These are phyloP conservation scores for Metallyticus violacea DNA, from an alignment of 2,888 invertebrate genomes.

Conservation along the genomic window DNA sequence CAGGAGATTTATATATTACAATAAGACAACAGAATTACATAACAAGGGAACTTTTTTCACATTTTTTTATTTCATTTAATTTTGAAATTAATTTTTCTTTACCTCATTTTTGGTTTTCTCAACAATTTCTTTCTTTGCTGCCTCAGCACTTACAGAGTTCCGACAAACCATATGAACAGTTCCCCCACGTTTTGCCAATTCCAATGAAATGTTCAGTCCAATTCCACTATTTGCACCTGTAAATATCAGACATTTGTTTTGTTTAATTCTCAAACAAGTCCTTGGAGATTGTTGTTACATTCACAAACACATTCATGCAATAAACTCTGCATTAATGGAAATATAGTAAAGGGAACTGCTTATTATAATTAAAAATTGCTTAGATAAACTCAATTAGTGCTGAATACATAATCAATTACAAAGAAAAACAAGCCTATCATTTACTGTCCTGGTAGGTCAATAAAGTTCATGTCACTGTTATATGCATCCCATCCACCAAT, in stretches of 20 bases:
- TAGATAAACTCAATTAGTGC: no score
- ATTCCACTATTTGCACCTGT: constrained; percentile 45
- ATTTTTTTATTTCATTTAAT: neutral
- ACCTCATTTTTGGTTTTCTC: constrained; percentile 43
- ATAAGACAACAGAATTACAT: neutral
- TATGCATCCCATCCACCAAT: no score
- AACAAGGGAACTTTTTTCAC: neutral
- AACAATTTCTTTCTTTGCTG: constrained; percentile 44
- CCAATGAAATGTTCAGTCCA: constrained; percentile 46
- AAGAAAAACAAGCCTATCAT: no score
- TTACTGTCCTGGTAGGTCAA: no score
- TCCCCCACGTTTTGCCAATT: constrained; percentile 48
- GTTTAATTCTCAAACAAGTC: neutral
- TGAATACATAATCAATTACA: no score
- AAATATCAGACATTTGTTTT: neutral
- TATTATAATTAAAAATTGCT: no score
- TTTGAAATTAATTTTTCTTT: neutral
- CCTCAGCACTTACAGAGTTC: constrained; percentile 44
- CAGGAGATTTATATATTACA: constrained; percentile 31
- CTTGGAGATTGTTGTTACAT: neutral
- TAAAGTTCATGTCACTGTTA: no score
- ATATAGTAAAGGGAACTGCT: no score
- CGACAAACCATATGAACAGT: constrained; percentile 50
- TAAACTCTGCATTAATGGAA: no score
- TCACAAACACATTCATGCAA: no score